phyloP scores from a whole-genome alignment of 2,797 vertebrate species.

The Iguana delicatissima region DNA sequence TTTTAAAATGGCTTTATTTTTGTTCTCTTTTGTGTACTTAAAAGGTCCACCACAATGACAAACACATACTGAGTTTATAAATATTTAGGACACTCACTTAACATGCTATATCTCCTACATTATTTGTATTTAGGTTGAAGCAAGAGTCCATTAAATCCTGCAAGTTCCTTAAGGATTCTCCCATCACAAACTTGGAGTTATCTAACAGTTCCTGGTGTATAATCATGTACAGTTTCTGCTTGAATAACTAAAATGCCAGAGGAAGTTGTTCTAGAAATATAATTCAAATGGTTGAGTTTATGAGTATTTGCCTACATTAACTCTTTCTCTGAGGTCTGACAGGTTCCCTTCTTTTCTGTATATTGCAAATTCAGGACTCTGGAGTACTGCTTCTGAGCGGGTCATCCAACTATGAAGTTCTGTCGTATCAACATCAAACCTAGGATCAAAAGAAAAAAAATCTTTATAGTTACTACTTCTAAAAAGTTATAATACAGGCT shows the following conservation, averaged over 20 bases:
- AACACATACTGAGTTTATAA: neutral
- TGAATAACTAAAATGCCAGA: neutral
- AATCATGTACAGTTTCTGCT: conserved; percentile 2
- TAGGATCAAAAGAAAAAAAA: conserved; percentile 71
- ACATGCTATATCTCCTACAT: neutral
- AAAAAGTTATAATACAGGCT: neutral
- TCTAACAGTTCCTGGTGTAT: conserved; percentile 7
- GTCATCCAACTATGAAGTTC: conserved; percentile 99
- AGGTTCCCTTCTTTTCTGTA: conserved; percentile 93
- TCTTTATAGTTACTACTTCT: conserved; percentile 11
- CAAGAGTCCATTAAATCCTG: neutral
- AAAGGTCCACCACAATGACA: neutral
- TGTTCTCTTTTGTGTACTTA: neutral
- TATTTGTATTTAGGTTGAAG: neutral
- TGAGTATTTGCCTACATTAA: conserved; percentile 86
- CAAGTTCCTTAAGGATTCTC: conserved; percentile 3
- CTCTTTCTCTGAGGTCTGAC: conserved; percentile 93
- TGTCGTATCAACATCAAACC: conserved; percentile 95
- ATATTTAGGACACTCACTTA: neutral
- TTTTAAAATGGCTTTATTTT: neutral
- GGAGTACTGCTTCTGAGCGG: conserved; percentile 93
- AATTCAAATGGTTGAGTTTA: conserved; percentile 5
- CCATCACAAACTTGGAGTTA: conserved; percentile 17
- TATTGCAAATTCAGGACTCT: conserved; percentile 92
- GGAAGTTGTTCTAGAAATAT: conserved; percentile 29